Percentiles rank a stretch among this genome's conserved stretches.
Evolutionary conservation across 2,113 vertebrate species (phyloP).

Genomic region (Istiophorus platypterus): DNA sequence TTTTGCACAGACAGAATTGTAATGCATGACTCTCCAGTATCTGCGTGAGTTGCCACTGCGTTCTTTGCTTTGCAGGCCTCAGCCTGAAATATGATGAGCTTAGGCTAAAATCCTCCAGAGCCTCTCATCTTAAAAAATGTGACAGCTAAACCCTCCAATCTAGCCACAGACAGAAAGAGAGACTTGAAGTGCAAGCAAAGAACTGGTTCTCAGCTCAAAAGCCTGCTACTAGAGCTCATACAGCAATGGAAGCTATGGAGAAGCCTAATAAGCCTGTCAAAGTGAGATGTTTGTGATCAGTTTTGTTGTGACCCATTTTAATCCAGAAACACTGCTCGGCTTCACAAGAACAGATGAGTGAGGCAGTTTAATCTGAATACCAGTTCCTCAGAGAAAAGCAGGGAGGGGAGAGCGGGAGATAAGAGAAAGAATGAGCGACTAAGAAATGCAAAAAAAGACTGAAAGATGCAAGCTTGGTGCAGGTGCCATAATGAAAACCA

Average conservation of each 20-base stretch:
- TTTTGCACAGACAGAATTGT: conserved; percentile 18
- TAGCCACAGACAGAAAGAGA: conserved; percentile 50
- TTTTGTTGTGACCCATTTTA: conserved; percentile 70
- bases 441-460: not conserved
- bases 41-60: conserved; percentile 46
- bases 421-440: conserved; percentile 19
- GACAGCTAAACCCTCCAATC: conserved; percentile 70
- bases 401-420: conserved; percentile 23
- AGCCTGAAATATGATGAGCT: conserved; percentile 74
- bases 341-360: conserved; percentile 35
- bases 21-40: conserved; percentile 52
- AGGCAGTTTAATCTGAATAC: conserved; percentile 48
- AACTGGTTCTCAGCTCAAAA: conserved; percentile 52
- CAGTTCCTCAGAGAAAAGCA: conserved; percentile 24
- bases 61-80: conserved; percentile 63
- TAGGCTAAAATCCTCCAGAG: conserved; percentile 68
- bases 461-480: conserved; percentile 26
- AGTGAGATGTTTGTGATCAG: conserved; percentile 59
- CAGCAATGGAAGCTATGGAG: not conserved
- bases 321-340: conserved; percentile 37
- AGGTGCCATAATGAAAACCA: conserved; percentile 39
- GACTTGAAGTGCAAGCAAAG: conserved; percentile 47
- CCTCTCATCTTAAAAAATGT: conserved; percentile 66
- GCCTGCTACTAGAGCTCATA: conserved; percentile 17
- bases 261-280: conserved; percentile 56